Percentiles rank a stretch among this genome's conserved stretches.
These are phyloP conservation scores for Amphiprion ocellaris DNA, from an alignment of 2,113 vertebrate genomes.

Conservation along the genomic window DNA sequence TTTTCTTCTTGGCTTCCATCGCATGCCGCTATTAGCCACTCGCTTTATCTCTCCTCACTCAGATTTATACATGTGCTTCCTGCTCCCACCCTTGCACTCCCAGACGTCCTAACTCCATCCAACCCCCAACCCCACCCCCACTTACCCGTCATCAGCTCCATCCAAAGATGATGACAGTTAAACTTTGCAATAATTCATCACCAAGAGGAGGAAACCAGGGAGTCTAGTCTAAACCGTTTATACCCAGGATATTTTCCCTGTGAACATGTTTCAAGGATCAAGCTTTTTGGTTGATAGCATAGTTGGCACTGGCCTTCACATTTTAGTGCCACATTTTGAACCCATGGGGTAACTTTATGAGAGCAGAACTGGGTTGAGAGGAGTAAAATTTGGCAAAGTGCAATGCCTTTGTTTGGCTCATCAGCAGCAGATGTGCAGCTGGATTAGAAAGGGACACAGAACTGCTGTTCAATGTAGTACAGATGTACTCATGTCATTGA, in stretches of 20 bases:
- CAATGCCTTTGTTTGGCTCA: conserved; percentile 75
- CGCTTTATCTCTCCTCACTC: conserved; percentile 60
- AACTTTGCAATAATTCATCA: conserved; percentile 69
- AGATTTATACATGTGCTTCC: conserved; percentile 77
- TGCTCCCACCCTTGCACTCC: conserved; percentile 73
- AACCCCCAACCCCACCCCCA: conserved; percentile 38
- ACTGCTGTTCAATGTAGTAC: conserved; percentile 76
- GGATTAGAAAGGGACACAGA: conserved; percentile 66
- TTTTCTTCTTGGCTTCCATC: conserved; percentile 46
- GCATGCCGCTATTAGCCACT: conserved; percentile 60
- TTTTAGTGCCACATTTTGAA: conserved; percentile 47
- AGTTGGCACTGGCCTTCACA: conserved; percentile 13
- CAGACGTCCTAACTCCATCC: conserved; percentile 58
- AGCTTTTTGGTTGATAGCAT: conserved; percentile 41
- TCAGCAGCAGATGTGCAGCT: conserved; percentile 80
- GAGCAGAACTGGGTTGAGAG: conserved; percentile 47
- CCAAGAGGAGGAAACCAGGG: conserved; percentile 56
- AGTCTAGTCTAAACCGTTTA: conserved; percentile 42
- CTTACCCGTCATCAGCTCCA: conserved; percentile 61
- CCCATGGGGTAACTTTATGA: conserved; percentile 45
- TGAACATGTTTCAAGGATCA: conserved; percentile 31
- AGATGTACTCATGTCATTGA: conserved; percentile 82
- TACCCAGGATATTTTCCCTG: background rate
- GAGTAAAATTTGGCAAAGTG: conserved; percentile 64
- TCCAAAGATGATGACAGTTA: conserved; percentile 65